Conservation (phyloP, 1,140 invertebrate genomes). For the Trissolcus basalis region DNA sequence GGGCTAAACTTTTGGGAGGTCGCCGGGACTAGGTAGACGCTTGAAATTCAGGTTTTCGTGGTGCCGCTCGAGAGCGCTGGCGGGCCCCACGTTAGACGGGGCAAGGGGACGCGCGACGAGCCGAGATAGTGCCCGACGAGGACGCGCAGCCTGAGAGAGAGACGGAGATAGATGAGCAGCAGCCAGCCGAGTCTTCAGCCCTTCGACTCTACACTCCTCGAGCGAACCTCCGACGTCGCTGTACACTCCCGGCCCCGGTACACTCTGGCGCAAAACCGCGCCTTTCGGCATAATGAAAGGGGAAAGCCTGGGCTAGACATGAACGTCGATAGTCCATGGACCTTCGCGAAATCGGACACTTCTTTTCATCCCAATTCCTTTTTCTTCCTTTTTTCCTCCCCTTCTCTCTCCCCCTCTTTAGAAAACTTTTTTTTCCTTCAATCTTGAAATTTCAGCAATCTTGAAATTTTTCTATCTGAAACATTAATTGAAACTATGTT, state of each 20-base stretch:
- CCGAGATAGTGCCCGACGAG: conserved; percentile 32
- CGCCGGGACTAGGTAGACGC: conserved; percentile 60
- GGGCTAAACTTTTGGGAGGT: conserved; percentile 60
- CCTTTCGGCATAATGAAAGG: conserved; percentile 32
- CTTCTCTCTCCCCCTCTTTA: too few species aligned
- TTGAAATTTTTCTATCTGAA: too few species aligned
- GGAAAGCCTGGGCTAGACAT: conserved; percentile 39
- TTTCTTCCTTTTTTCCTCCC: not conserved
- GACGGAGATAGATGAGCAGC: conserved; percentile 26
- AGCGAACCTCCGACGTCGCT: conserved; percentile 52
- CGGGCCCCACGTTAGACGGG: conserved; percentile 48
- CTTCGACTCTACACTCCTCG: conserved; percentile 62
- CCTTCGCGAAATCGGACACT: conserved; percentile 31
- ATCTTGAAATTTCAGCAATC: too few species aligned
- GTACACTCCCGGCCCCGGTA: conserved; percentile 57
- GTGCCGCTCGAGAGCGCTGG: conserved; percentile 57
- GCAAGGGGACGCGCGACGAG: conserved; percentile 27
- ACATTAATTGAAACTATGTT: too few species aligned
- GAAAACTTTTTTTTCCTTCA: too few species aligned
- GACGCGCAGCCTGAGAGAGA: conserved; percentile 12
- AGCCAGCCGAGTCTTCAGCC: conserved; percentile 61
- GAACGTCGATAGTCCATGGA: conserved; percentile 35
- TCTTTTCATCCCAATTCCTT: conserved; percentile 6
- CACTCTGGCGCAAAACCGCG: conserved; percentile 52
- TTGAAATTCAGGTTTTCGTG: conserved; percentile 71